Evolutionary conservation across 2,113 vertebrate genomes (phyloP).

Genomic region (Cygnus atratus): DNA sequence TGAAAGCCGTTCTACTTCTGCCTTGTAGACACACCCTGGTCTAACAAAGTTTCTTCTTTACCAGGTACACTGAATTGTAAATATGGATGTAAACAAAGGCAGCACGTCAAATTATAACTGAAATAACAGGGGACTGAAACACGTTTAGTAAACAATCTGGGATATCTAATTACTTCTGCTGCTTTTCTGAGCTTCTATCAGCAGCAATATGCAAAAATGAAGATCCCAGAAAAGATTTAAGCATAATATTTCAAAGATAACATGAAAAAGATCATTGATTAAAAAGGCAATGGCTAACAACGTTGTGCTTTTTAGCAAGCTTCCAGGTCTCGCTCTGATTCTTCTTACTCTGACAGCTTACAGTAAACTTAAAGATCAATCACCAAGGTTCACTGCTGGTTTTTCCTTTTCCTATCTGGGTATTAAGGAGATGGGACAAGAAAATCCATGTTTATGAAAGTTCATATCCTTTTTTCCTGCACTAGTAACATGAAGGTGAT

Average conservation of each 20-base stretch:
- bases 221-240: background rate
- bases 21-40: background rate
- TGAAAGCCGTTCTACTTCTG: background rate
- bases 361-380: background rate
- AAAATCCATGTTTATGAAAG: background rate
- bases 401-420: background rate
- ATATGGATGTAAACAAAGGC: background rate
- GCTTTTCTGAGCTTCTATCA: background rate
- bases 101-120: background rate
- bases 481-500: background rate
- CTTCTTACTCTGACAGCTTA: background rate
- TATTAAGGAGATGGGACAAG: background rate
- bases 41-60: background rate
- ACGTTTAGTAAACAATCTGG: background rate
- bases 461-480: background rate
- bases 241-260: background rate
- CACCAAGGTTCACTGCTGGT: too few species aligned
- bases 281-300: background rate
- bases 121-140: background rate
- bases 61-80: background rate
- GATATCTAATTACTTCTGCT: background rate
- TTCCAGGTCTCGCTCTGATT: background rate
- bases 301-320: background rate
- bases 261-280: background rate
- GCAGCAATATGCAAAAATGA: background rate